These are phyloP conservation scores for Astropecten irregularis DNA, from an alignment of 53 echinoderm and acorn worm genomes.

Conservation along the genomic window DNA sequence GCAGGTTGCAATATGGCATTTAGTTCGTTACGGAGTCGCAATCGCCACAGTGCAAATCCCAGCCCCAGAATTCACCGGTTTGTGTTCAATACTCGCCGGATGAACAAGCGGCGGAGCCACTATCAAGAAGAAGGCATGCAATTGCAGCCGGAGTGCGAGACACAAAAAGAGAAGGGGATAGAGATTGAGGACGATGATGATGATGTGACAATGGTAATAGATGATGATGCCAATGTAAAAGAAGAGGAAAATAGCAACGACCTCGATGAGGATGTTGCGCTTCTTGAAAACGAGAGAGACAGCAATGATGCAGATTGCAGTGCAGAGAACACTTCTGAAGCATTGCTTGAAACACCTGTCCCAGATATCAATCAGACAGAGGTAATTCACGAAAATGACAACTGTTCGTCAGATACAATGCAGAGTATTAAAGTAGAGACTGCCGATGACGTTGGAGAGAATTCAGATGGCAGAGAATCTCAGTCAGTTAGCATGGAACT, in stretches of 20 bases:
- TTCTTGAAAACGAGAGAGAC: neutral
- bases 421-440: neutral
- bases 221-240: neutral
- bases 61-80: constrained; percentile 65
- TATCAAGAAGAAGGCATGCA: neutral
- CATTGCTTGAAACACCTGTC: neutral
- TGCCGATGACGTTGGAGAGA: neutral
- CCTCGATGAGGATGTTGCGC: neutral
- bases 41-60: constrained; percentile 71
- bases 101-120: constrained; percentile 7
- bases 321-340: neutral
- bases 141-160: neutral
- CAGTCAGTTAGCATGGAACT: neutral
- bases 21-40: constrained; percentile 69
- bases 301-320: neutral
- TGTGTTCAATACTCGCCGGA: constrained; percentile 18
- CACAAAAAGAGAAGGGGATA: neutral
- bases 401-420: neutral
- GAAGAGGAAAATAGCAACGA: constrained; percentile 3
- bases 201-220: constrained; percentile 37
- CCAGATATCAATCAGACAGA: neutral
- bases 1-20: constrained; percentile 73
- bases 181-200: constrained; percentile 1
- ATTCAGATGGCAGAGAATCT: neutral
- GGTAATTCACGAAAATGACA: neutral